A percentile compares a stretch with the other conserved stretches of the same genome.
phyloP scores from a whole-genome alignment of 2,797 vertebrate genomes.

The Tapirus indicus region DNA sequence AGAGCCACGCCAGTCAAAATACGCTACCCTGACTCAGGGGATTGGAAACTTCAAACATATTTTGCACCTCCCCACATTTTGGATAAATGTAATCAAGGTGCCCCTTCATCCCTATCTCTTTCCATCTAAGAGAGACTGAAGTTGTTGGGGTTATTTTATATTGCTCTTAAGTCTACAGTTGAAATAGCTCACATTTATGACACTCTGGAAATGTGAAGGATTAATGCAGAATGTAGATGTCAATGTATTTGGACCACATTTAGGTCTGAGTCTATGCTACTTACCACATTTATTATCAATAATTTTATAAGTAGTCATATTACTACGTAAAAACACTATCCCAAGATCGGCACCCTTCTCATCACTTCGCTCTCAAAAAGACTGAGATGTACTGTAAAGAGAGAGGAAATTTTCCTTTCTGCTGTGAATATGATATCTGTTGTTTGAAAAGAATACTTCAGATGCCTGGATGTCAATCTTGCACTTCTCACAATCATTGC shows the following conservation, averaged over 20 bases:
- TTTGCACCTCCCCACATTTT: not conserved
- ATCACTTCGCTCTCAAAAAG: not conserved
- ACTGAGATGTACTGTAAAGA: not conserved
- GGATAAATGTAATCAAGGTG: not conserved
- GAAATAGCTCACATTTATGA: not conserved
- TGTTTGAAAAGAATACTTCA: slow-evolving; percentile 19
- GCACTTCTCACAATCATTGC: slow-evolving; percentile 68
- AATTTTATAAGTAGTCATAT: not conserved
- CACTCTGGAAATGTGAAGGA: not conserved
- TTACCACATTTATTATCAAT: not conserved
- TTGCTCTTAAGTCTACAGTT: not conserved
- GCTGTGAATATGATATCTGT: not conserved
- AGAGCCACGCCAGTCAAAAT: not conserved
- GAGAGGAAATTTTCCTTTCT: not conserved
- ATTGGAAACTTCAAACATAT: not conserved
- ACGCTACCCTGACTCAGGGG: not conserved
- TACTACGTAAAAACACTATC: not conserved
- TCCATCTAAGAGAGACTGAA: not conserved
- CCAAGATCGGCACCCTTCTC: not conserved
- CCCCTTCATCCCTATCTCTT: not conserved
- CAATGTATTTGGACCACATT: not conserved
- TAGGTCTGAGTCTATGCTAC: not conserved
- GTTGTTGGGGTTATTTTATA: not conserved
- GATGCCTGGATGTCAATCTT: slow-evolving; percentile 73
- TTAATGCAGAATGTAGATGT: not conserved